These are phyloP conservation scores for Parthenolecanium corni DNA, from an alignment of 2,888 invertebrate species.

Conservation along the genomic window DNA sequence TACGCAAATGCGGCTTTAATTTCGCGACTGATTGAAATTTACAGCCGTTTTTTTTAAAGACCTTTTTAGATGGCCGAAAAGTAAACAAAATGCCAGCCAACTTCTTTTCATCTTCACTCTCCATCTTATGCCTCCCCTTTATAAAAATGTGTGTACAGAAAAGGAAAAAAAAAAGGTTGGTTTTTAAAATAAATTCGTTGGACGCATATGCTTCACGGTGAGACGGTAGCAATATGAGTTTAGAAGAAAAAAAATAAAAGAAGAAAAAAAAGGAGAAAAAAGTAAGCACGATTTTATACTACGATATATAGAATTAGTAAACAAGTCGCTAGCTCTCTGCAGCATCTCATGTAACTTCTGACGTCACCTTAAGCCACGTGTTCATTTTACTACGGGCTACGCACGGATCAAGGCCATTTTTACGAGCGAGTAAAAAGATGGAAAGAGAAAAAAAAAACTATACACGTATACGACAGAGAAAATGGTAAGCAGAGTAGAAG, in stretches of 20 bases:
- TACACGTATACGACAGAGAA: slow-evolving; percentile 8
- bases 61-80: not conserved
- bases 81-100: slow-evolving; percentile 13
- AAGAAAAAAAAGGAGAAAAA: not conserved
- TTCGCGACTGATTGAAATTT: slow-evolving; percentile 23
- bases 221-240: slow-evolving; percentile 5
- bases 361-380: slow-evolving; percentile 22
- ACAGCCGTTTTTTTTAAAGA: not conserved
- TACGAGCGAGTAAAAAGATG: slow-evolving; percentile 24
- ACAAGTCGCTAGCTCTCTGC: slow-evolving; percentile 19
- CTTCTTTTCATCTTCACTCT: not conserved
- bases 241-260: no score
- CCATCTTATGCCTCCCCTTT: not conserved
- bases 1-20: slow-evolving; percentile 13
- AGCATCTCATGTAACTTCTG: not conserved
- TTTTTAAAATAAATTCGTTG: slow-evolving; percentile 10
- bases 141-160: not conserved
- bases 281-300: not conserved
- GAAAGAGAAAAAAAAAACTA: slow-evolving; percentile 13
- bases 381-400: slow-evolving; percentile 25
- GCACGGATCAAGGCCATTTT: slow-evolving; percentile 26
- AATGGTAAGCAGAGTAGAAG: not conserved
- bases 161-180: not conserved
- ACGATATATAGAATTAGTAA: slow-evolving; percentile 19
- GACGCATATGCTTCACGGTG: slow-evolving; percentile 14